These are phyloP conservation scores for Hermaeophaga mercurialis DNA, from an alignment of 2,888 invertebrate species.

Conservation along the genomic window DNA sequence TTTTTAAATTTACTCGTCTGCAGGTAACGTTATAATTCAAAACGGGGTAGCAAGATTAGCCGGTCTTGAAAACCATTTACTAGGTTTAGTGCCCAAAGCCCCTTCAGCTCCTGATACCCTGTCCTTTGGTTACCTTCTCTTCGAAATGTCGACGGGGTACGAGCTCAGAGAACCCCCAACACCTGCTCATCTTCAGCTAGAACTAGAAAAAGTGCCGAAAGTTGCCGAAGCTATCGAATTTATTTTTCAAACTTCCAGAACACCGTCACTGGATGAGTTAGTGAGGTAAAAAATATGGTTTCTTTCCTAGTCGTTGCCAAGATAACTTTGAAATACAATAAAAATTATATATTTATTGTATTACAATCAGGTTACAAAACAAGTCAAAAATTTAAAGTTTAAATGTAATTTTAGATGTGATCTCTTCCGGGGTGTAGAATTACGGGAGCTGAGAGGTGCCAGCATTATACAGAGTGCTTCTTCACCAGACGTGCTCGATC, in stretches of 20 bases:
- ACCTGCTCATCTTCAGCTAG: slow-evolving; percentile 72
- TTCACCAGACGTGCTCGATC: slow-evolving; percentile 49
- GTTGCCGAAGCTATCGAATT: slow-evolving; percentile 78
- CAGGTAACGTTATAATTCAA: slow-evolving; percentile 89
- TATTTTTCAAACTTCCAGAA: slow-evolving; percentile 74
- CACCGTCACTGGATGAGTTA: slow-evolving; percentile 80
- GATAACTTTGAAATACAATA: background rate
- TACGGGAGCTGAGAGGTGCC: slow-evolving; percentile 84
- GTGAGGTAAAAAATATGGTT: slow-evolving; percentile 61
- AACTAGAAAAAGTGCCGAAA: slow-evolving; percentile 73
- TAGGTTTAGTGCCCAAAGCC: slow-evolving; percentile 71
- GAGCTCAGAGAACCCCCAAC: slow-evolving; percentile 78
- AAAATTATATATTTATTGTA: background rate
- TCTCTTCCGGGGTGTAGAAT: slow-evolving; percentile 85
- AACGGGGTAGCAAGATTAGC: slow-evolving; percentile 90
- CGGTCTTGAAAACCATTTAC: slow-evolving; percentile 83
- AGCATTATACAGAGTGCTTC: slow-evolving; percentile 65
- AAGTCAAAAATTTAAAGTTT: too few relatives aligned
- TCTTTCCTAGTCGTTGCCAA: too few relatives aligned
- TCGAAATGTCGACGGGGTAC: slow-evolving; percentile 90
- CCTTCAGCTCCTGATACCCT: slow-evolving; percentile 67
- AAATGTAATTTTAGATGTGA: slow-evolving; percentile 68
- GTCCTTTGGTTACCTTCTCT: slow-evolving; percentile 83
- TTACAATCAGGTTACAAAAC: too few relatives aligned
- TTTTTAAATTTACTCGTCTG: slow-evolving; percentile 56